These are phyloP conservation scores for Panorpa germanica DNA, from an alignment of 2,888 invertebrate genomes.

Conservation along the genomic window DNA sequence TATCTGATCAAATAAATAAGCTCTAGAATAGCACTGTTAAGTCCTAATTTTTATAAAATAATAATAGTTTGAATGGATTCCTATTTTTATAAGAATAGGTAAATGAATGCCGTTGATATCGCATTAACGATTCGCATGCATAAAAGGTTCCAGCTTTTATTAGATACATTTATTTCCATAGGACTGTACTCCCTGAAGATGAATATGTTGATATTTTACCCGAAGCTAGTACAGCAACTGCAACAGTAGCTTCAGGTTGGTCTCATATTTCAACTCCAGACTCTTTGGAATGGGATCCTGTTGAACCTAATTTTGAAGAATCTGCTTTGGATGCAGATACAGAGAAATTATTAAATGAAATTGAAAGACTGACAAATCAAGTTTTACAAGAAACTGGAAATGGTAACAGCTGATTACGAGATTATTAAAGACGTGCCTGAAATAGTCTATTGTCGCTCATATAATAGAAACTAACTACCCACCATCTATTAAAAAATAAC, in stretches of 20 bases:
- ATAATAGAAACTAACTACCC: no score
- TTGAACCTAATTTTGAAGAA: constrained; percentile 29
- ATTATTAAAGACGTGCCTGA: not conserved
- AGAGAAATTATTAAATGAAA: constrained; percentile 41
- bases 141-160: no score
- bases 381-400: constrained; percentile 45
- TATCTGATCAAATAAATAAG: no score
- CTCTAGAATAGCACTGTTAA: no score
- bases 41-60: no score
- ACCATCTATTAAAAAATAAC: no score
- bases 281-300: constrained; percentile 48
- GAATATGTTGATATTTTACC: constrained; percentile 9
- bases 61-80: no score
- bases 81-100: no score
- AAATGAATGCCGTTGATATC: no score
- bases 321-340: constrained; percentile 41
- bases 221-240: constrained; percentile 18
- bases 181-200: constrained; percentile 18
- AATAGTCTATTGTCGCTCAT: constrained; percentile 14
- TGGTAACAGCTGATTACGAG: constrained; percentile 14
- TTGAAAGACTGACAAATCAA: constrained; percentile 42
- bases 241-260: constrained; percentile 25
- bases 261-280: constrained; percentile 43
- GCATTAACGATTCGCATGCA: no score
- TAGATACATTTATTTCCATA: no score